phyloP scores from a whole-genome alignment of 2,113 vertebrate species.

The Sapajus apella region DNA sequence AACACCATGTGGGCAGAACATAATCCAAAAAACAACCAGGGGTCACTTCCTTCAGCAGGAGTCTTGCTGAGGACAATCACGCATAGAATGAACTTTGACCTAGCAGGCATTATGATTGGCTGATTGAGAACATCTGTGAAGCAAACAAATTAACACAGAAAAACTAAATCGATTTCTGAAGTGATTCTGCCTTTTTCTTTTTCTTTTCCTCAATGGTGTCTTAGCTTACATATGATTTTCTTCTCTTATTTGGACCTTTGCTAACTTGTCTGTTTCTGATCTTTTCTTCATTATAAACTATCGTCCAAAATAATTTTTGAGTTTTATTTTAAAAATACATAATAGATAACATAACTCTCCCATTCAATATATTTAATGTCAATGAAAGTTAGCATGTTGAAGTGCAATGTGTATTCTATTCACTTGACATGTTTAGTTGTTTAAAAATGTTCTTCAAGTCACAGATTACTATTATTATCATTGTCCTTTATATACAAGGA shows the following conservation, averaged over 20 bases:
- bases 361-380: not conserved
- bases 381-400: not conserved
- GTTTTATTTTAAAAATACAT: not conserved
- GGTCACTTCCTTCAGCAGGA: not conserved
- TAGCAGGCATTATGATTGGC: not conserved
- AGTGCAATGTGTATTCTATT: not conserved
- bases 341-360: not conserved
- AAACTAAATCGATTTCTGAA: not conserved
- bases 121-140: not conserved
- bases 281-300: not conserved
- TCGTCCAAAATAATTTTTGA: not conserved
- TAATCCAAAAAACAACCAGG: not conserved
- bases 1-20: not conserved
- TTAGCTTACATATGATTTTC: not conserved
- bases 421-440: not conserved
- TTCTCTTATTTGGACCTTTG: not conserved
- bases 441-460: not conserved
- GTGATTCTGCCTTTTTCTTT: not conserved
- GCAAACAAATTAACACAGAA: not conserved
- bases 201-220: not conserved
- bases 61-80: not conserved
- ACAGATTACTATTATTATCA: not conserved
- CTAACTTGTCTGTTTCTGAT: not conserved
- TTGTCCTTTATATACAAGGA: not conserved
- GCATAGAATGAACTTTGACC: not conserved